Evolutionary conservation across 2,797 vertebrate species (phyloP), one percentile per base, ranked within the genome.

Genomic region (Ibycter americanus): DNA sequence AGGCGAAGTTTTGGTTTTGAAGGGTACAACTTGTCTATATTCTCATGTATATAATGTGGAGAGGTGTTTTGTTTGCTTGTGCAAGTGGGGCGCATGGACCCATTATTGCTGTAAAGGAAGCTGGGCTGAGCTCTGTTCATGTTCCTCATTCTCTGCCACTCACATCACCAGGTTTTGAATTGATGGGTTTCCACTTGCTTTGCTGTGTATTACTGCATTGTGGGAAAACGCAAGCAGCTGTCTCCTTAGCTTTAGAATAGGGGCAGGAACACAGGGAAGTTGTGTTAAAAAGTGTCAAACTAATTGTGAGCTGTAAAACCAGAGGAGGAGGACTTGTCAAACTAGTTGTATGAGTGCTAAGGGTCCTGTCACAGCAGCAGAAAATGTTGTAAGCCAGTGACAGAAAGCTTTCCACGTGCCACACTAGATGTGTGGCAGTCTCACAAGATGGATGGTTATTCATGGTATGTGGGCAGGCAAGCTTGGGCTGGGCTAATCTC

Each of bases 241-340:
- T 42, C 38, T 47, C 14, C 29, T 81, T 21, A 34, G 44, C 72
- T 87, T 77, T 27, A 87, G 58, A 34, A 7, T 11, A 51, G 36
- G 44, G 40, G 6, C 49, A 59, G 56, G 40, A 54, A 6, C 1
- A 0, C 0, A 1, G 18, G 46, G 29, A 40, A 29, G 55, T n/a
- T 63, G 21, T 47, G 9, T 67, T 63, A 1, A 1, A 1, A 6
- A 56, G 44, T 56, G 80, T 84, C 83, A 62, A 11, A 56, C 9
- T 56, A 32, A 61, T 31, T 83, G 31, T 32, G 71, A 78, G 27
- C 56, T 82, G 52, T 74, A 22, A 32, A 71, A 20, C 27, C 10
- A 34, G 55, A 49, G 54, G 6, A 70, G 52, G 22, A 66, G 4
- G 6, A 22, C 86, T 90, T 85, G 80, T 89, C 80, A 61, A 8